Base-by-base conservation (phyloP, 2,113 vertebrate species). In the Neolamprologus devosi region DNA sequence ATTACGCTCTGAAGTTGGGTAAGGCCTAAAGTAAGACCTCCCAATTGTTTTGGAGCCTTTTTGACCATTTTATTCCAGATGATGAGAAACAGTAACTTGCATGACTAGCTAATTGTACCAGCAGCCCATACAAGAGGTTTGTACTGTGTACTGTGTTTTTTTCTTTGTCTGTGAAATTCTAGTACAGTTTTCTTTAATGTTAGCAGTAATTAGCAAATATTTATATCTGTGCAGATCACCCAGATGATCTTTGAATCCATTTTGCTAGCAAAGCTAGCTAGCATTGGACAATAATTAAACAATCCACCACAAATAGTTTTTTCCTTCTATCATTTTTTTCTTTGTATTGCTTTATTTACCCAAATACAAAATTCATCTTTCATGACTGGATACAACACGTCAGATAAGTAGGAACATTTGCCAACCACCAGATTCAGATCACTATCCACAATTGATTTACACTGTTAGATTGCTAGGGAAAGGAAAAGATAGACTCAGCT, bases 401-500 rank as follows among this genome's bases (percentile, higher is more conserved):
- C 81, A 83, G 35, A 85, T 78, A 80, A 87, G 80, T 14, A 33
- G n/a, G 28, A 87, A 85, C 73, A 91, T 85, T 89, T 83, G 75
- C 90, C 82, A 90, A 54, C 45, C 57, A 90, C 80, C 65, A 53
- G 54, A 93, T 88, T 85, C 51, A 57, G 82, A 92, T 84, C 19
- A 7, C 42, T 84, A 88, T 90, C 80, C 81, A 73, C 86, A 82
- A 86, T 40, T 70, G 85, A 89, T 90, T 91, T 91, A 70, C 89
- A 91, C 87, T 54, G 78, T 82, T 82, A 68, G 60, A 30, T 82
- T 91, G 65, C 57, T 83, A 45, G 85, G 85, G 49, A 90, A 90
- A 85, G 89, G 83, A 90, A 89, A 87, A 88, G 87, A 89, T 84
- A 65, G 47, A 75, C 92, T 93, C 87, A 87, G 81, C 89, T 88